Evolutionary conservation across 2,888 invertebrate genomes (phyloP).

Genomic region (Pseudeuparius sepicola): DNA sequence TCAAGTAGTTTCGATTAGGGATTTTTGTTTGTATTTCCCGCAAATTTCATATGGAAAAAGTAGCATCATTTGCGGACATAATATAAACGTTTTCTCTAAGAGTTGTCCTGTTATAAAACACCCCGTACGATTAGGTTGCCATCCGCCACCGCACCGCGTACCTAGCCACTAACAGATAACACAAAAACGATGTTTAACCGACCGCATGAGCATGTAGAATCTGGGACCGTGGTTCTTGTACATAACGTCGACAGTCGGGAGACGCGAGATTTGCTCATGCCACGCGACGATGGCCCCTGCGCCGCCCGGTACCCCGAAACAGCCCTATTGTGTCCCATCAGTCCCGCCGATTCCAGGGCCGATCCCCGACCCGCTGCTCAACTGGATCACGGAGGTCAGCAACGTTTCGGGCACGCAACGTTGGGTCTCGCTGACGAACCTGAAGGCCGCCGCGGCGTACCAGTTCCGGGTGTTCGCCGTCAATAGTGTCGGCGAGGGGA

Average conservation of each 20-base stretch:
- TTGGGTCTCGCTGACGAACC: constrained; percentile 69
- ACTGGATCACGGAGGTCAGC: constrained; percentile 80
- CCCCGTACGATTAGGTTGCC: too few relatives aligned
- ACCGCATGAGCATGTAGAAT: constrained; percentile 31
- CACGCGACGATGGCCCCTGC: too few relatives aligned
- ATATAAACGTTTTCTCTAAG: too few relatives aligned
- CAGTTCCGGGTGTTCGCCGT: constrained; percentile 96
- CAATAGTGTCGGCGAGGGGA: constrained; percentile 92
- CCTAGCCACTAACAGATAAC: too few relatives aligned
- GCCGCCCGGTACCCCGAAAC: constrained; percentile 19
- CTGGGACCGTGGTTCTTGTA: neutral
- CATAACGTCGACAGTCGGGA: too few relatives aligned
- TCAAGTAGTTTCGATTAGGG: too few relatives aligned
- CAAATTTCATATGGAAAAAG: too few relatives aligned
- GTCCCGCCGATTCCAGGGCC: constrained; percentile 58
- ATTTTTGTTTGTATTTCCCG: too few relatives aligned
- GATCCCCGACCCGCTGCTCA: constrained; percentile 72
- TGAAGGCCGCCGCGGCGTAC: constrained; percentile 91
- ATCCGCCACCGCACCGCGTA: too few relatives aligned
- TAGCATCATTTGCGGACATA: too few relatives aligned
- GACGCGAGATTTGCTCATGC: too few relatives aligned
- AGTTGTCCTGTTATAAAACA: too few relatives aligned
- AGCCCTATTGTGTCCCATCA: constrained; percentile 33
- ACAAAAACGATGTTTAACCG: constrained; percentile 32
- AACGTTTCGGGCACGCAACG: constrained; percentile 74